Conservation (phyloP, 2,797 vertebrate species). For the Catamblyrhynchus diadema region DNA sequence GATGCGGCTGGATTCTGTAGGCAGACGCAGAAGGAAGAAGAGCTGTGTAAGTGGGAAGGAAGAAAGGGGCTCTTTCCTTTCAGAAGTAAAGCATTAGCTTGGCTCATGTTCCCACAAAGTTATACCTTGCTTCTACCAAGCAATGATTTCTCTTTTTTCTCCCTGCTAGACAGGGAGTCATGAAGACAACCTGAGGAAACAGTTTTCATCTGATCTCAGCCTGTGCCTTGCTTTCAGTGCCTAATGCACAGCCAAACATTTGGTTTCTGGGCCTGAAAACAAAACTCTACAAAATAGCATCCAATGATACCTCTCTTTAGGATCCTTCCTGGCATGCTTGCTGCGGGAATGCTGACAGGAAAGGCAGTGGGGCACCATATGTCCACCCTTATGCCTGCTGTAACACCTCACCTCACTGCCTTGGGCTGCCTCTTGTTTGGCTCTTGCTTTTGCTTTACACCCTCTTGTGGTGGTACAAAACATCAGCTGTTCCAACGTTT, state of each 20-base stretch:
- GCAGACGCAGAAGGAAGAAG: background rate
- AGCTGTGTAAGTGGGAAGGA: fast-evolving
- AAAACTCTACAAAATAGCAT: background rate
- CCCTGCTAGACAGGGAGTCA: background rate
- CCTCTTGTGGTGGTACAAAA: background rate
- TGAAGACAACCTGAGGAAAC: background rate
- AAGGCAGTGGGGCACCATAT: background rate
- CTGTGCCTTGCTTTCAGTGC: background rate
- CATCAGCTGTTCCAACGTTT: background rate
- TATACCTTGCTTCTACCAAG: background rate
- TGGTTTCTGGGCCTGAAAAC: background rate
- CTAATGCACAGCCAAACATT: background rate
- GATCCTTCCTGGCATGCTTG: background rate
- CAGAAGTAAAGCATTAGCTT: background rate
- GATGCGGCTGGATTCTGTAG: background rate
- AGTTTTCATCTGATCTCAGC: background rate
- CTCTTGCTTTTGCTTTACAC: background rate
- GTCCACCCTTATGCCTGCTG: fast-evolving
- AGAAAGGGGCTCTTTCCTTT: background rate
- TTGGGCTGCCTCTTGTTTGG: background rate
- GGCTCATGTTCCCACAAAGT: background rate
- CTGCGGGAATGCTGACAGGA: background rate
- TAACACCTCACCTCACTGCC: fast-evolving
- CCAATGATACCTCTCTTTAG: background rate
- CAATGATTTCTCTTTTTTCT: background rate